phyloP scores from a whole-genome alignment of 2,797 vertebrate genomes.

The Darevskia mixta region DNA sequence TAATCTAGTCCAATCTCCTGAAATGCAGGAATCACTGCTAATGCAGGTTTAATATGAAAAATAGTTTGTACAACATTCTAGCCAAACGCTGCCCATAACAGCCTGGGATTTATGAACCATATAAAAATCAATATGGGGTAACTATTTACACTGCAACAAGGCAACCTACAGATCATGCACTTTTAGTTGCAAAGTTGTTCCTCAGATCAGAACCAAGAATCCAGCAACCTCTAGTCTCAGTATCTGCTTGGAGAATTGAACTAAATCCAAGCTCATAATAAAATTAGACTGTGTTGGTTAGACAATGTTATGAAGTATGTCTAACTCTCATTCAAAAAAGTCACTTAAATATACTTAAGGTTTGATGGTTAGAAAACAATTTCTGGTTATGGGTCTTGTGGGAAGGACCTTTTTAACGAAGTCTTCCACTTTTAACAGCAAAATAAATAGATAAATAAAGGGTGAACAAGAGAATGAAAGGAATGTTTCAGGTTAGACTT shows the following conservation, averaged over 20 bases:
- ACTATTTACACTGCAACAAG: background rate
- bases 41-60: background rate
- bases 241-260: background rate
- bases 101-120: background rate
- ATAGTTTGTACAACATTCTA: slow-evolving; percentile 1
- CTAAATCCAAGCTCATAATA: background rate
- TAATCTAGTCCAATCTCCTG: no score
- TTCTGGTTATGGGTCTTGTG: background rate
- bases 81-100: background rate
- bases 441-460: background rate
- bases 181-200: background rate
- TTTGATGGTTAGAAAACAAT: background rate
- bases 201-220: background rate
- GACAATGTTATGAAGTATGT: background rate
- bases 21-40: background rate
- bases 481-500: background rate
- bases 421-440: background rate
- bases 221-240: background rate
- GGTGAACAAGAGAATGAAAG: background rate
- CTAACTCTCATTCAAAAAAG: background rate
- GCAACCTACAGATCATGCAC: background rate
- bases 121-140: background rate
- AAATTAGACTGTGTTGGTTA: background rate
- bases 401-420: slow-evolving; percentile 9
- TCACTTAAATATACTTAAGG: background rate